Evolutionary conservation across 37 sponge, comb jelly and placozoan genomes (phyloP), one percentile per base, ranked within the genome.

Genomic region (Diacarnus erythraeanus): DNA sequence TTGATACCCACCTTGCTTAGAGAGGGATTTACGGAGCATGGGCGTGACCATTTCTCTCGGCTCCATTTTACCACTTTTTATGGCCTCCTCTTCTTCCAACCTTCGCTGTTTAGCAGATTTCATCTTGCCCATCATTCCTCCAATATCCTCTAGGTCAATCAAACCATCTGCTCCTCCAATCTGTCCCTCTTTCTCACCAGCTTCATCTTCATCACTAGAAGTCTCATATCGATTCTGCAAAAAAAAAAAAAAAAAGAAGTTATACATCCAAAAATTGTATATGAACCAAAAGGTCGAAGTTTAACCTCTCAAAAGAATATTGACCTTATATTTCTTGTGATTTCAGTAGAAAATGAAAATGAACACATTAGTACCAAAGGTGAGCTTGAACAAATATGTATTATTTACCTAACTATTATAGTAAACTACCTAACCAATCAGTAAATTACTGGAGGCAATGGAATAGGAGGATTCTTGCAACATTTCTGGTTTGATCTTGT

Each of bases 1-100:
- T 29, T 38, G 38, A 64, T 33, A 30, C 75, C n/a, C 20, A 92
- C 96, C 96, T 92, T 97, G 97, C 57, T 97, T 97, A 31, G 90
- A 91, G 20, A 97, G 93, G 9, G 84, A 34, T 76, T 94, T 75
- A 37, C 86, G 80, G n/a, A 97, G 75, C 59, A 70, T 8, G 20
- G 97, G 95, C 1, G 97, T 97, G 22, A 97, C 90, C 97, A 97
- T 97, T 63, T 94, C 95, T 43, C 94, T 82, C 1, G 77, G 74
- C 75, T 65, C 83, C 47, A 35, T 39, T 33, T 65, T 54, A 26
- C 69, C 58, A 22, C 57, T 68, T 76, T 30, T 78, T 15, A 33
- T 26, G 2, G 57, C 68, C 61, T 61, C 74, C 38, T 72, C 66
- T 74, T 79, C 67, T 64, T 59, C 77, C 34, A 33, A 15, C 1